These are phyloP conservation scores for Molossus molossus DNA, from an alignment of 2,797 vertebrate species.

Conservation along the genomic window DNA sequence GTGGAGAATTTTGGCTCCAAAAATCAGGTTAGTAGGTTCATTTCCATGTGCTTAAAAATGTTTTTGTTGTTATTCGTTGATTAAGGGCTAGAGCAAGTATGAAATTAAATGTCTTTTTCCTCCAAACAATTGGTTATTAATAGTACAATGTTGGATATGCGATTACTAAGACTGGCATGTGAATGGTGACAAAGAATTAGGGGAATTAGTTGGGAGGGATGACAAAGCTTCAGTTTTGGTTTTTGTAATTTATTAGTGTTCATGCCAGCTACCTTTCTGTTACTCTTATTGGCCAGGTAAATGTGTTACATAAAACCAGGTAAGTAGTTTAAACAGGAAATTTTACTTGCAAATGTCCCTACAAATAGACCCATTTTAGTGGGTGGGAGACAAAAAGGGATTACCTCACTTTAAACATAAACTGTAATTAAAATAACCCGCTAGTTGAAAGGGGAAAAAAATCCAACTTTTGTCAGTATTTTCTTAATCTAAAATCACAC, in stretches of 20 bases:
- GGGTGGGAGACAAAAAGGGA: constrained; percentile 68
- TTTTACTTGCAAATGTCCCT: constrained; percentile 58
- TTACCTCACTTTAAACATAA: constrained; percentile 34
- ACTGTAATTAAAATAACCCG: constrained; percentile 75
- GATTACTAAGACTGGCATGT: background rate
- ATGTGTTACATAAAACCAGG: constrained; percentile 84
- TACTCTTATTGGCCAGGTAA: constrained; percentile 76
- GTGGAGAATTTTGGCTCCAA: constrained; percentile 78
- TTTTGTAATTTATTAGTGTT: constrained; percentile 71
- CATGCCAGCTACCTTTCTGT: constrained; percentile 59
- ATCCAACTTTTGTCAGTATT: constrained; percentile 79
- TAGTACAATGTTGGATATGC: constrained; percentile 41
- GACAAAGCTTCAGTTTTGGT: constrained; percentile 51
- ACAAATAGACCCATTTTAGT: constrained; percentile 72
- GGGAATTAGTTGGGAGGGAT: constrained; percentile 65
- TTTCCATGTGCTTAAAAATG: constrained; percentile 90
- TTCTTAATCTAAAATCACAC: constrained; percentile 83
- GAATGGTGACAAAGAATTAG: constrained; percentile 27
- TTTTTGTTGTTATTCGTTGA: constrained; percentile 81
- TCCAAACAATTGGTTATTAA: constrained; percentile 67
- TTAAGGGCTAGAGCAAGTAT: constrained; percentile 85
- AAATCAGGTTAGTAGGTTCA: constrained; percentile 86
- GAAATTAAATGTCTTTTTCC: constrained; percentile 80
- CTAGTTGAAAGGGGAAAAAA: constrained; percentile 65
- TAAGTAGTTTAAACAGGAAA: constrained; percentile 88